Percentiles rank a stretch among this genome's conserved stretches.
phyloP scores from a whole-genome alignment of 2,797 vertebrate genomes.

The Graptemys geographica region DNA sequence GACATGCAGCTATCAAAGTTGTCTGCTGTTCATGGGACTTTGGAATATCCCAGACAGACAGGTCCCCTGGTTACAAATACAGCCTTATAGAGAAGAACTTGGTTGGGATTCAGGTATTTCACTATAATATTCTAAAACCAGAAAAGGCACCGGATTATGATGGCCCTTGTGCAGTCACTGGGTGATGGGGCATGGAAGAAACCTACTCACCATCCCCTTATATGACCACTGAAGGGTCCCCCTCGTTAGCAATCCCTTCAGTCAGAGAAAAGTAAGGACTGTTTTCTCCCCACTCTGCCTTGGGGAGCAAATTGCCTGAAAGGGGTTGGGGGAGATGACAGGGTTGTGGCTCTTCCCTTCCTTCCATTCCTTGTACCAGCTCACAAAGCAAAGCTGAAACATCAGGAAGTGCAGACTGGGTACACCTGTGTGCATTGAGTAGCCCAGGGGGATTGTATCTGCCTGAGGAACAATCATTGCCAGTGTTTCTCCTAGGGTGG shows the following conservation, averaged over 20 bases:
- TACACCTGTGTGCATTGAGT: neutral
- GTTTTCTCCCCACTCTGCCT: rapidly evolving
- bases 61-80: neutral
- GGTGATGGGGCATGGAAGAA: neutral
- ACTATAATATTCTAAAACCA: neutral
- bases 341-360: neutral
- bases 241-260: neutral
- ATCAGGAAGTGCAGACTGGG: neutral
- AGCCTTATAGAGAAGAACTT: neutral
- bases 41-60: neutral
- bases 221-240: neutral
- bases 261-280: neutral
- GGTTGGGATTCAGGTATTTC: neutral
- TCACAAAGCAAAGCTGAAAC: neutral
- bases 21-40: neutral
- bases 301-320: neutral
- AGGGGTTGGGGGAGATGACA: neutral
- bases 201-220: neutral
- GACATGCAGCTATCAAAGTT: neutral
- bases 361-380: neutral
- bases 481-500: rapidly evolving
- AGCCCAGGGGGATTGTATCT: rapidly evolving
- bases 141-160: neutral
- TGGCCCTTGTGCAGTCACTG: neutral
- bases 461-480: rapidly evolving